These are phyloP conservation scores for Clanis bilineata DNA, from an alignment of 2,888 invertebrate genomes.

Conservation along the genomic window DNA sequence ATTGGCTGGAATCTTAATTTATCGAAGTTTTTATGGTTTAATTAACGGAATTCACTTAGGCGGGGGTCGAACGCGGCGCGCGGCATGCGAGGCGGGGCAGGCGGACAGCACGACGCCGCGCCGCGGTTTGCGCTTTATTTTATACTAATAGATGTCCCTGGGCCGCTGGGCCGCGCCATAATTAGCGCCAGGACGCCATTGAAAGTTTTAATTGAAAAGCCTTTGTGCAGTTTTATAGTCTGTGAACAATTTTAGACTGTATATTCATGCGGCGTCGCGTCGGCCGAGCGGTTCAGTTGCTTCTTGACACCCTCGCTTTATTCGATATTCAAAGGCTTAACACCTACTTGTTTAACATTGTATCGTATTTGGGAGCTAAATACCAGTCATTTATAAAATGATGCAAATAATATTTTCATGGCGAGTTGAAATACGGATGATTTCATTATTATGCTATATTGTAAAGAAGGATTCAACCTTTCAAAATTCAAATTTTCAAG, in stretches of 20 bases:
- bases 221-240: constrained; percentile 77
- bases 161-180: constrained; percentile 58
- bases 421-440: neutral
- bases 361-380: neutral
- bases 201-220: constrained; percentile 81
- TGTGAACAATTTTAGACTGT: constrained; percentile 68
- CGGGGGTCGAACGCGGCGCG: constrained; percentile 43
- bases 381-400: constrained; percentile 23
- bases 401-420: neutral
- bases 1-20: constrained; percentile 82
- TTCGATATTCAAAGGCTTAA: constrained; percentile 21
- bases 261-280: constrained; percentile 51
- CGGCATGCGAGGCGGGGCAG: constrained; percentile 36
- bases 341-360: constrained; percentile 1
- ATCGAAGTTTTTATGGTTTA: constrained; percentile 84
- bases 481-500: too few species aligned
- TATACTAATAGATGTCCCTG: constrained; percentile 73
- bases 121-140: constrained; percentile 67
- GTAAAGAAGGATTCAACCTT: too few species aligned
- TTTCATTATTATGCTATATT: neutral
- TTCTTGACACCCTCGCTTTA: constrained; percentile 52
- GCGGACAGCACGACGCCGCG: constrained; percentile 40
- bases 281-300: constrained; percentile 33
- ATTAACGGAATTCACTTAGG: constrained; percentile 83
- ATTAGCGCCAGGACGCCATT: constrained; percentile 73